Evolutionary conservation across 2,888 invertebrate genomes (phyloP), one percentile per base, ranked within the genome.

Genomic region (Thymelicus sylvestris): DNA sequence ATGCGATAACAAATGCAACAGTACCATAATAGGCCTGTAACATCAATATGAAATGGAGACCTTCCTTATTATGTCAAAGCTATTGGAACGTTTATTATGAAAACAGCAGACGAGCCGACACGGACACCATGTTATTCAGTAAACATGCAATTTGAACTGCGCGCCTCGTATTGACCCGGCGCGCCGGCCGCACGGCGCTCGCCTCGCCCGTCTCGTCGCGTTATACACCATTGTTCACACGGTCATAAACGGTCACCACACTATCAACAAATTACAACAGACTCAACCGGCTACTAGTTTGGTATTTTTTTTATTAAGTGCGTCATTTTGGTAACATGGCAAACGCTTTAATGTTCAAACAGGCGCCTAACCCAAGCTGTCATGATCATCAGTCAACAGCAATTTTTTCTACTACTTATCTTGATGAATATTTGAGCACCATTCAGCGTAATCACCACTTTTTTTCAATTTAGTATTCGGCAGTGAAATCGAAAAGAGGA

Each of bases 41-140:
- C 72, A 75, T 78, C 74, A 76, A 77, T 77, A 80, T 80, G 78
- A 83, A 81, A 78, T 76, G 79, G 75, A 83, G 79, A 79, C 81
- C 78, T 83, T 85, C 84, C 85, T 83, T 86, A 86, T 85, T 86
- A 85, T 87, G 81, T 78, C 82, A 81, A 78, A 75, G 76, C 75
- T 74, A 85, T 87, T 86, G 80, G 82, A 79, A 76, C 76, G 74
- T 77, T 80, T 90, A 86, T 90, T 90, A 89, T 90, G 89, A 88
- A 89, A 90, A 90, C 87, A 89, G 80, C 84, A 82, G 81, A 83
- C 79, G 82, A 82, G 82, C 77, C 74, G 72, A 68, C 68, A 72
- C 68, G 74, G 75, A 73, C 76, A 62, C 77, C 59, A 38, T 41
- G 48, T 48, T 64, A 79, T 86, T 86, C 83, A 80, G 85, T 89